Evolutionary conservation across 1,140 invertebrate species (phyloP).

Genomic region (Saccostrea echinata): DNA sequence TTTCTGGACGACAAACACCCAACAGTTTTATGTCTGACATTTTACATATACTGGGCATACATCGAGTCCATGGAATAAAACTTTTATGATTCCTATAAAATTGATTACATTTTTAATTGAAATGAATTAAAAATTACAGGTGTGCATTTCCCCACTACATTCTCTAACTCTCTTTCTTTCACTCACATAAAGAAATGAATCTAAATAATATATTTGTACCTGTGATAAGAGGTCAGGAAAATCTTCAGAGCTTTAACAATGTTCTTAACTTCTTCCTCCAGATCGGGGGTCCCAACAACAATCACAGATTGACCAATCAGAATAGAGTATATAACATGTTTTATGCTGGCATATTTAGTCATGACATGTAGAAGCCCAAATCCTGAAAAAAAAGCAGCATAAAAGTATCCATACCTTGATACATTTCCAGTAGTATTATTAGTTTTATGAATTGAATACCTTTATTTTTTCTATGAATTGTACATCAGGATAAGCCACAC

Average conservation of each 20-base stretch:
- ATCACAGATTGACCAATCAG: conserved; percentile 73
- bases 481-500: too few relatives aligned
- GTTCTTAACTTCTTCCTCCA: conserved; percentile 67
- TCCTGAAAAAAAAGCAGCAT: conserved; percentile 61
- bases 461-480: too few relatives aligned
- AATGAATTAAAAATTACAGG: too few relatives aligned
- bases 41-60: conserved; percentile 64
- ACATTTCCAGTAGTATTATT: too few relatives aligned
- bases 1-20: conserved; percentile 70
- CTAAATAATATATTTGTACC: conserved; percentile 65
- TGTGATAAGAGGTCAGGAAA: conserved; percentile 70
- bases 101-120: too few relatives aligned
- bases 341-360: conserved; percentile 61
- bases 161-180: too few relatives aligned
- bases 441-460: too few relatives aligned
- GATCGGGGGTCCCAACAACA: conserved; percentile 61
- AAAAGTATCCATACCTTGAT: too few relatives aligned
- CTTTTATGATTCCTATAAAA: conserved; percentile 59
- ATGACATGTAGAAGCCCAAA: conserved; percentile 68
- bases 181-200: too few relatives aligned
- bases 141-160: too few relatives aligned
- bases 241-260: conserved; percentile 69
- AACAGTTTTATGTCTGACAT: conserved; percentile 64
- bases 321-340: conserved; percentile 69
- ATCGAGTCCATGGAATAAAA: conserved; percentile 65